Evolutionary conservation across 1,140 invertebrate species (phyloP), one percentile per base, ranked within the genome.

Genomic region (Lepeophtheirus salmonis): DNA sequence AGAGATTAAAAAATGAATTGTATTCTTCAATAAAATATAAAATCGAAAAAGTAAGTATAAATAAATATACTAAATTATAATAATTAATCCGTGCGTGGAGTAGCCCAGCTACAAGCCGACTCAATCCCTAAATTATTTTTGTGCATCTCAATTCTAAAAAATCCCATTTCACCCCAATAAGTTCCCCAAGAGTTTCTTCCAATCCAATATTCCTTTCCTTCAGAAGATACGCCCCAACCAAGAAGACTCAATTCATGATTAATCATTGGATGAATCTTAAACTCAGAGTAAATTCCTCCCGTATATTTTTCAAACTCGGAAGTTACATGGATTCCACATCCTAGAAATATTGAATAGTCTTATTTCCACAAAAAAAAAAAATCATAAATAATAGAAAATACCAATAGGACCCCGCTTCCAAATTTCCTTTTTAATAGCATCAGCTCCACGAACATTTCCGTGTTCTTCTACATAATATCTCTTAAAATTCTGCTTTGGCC

Each of bases 131-230:
- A 50, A 23, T 61, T 52, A 18, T 53, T 16, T 20, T 49, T 30
- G 20, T 58, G 56, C 59, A 61, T 61, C 17, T 20, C 3, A 4
- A 61, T 52, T 10, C 59, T 49, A 50, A 61, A 61, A 18, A 61
- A 61, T 3, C 59, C 59, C 13, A 55, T 21, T 54, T 61, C 59
- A 1, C 59, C 59, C 59, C 59, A 61, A 23, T 54, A 61, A n/a
- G 59, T 61, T 14, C 59, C 59, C 59, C 59, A 61, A 24, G 41
- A 52, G 59, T 61, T 61, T n/a, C 59, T 14, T 20, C 59, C 59
- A 16, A 61, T 61, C 59, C 59, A 61, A 22, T 53, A 61, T 54
- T 61, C 59, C 16, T 54, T 18, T 2, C 59, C 59, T 12, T 2
- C 50, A 10, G 4, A 10, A 20, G 54, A 48, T 14, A 16, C 25